Evolutionary conservation across 2,113 vertebrate genomes (phyloP).

Genomic region (Shinisaurus crocodilurus): DNA sequence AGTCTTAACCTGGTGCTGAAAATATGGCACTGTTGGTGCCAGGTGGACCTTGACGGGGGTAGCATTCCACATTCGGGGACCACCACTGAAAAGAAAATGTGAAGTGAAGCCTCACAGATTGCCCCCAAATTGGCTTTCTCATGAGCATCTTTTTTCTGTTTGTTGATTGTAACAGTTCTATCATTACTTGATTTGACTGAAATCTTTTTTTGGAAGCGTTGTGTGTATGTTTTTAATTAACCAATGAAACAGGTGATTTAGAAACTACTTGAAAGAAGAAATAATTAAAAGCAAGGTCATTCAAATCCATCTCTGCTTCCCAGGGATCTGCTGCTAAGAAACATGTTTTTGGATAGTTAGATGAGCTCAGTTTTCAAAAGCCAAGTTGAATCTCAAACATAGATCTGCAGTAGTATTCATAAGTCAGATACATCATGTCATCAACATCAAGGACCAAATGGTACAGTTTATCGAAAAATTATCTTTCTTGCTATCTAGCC

Average conservation of each 20-base stretch:
- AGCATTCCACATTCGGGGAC: too few species aligned
- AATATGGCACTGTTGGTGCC: too few species aligned
- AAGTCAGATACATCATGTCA: not conserved
- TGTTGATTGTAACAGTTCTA: constrained; percentile 23
- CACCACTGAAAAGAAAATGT: constrained; percentile 32
- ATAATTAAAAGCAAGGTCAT: constrained; percentile 38
- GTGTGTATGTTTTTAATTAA: constrained; percentile 19
- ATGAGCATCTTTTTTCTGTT: constrained; percentile 3
- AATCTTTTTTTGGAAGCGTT: constrained; percentile 43
- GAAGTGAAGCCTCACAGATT: constrained; percentile 58
- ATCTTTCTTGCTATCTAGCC: not conserved
- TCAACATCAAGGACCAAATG: not conserved
- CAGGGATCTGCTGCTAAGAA: not conserved
- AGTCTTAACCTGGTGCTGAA: too few species aligned
- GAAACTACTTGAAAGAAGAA: not conserved
- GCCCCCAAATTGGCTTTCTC: constrained; percentile 51
- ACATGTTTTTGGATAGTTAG: not conserved
- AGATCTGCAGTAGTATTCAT: not conserved
- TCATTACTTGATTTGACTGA: constrained; percentile 44
- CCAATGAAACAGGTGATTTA: constrained; percentile 15
- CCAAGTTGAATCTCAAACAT: not conserved
- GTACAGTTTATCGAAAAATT: not conserved
- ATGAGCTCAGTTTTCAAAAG: constrained; percentile 1
- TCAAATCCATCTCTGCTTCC: not conserved
- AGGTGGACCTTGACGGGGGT: too few species aligned